These are phyloP conservation scores for Gallinago undulata DNA, from an alignment of 2,113 vertebrate genomes.

Conservation along the genomic window DNA sequence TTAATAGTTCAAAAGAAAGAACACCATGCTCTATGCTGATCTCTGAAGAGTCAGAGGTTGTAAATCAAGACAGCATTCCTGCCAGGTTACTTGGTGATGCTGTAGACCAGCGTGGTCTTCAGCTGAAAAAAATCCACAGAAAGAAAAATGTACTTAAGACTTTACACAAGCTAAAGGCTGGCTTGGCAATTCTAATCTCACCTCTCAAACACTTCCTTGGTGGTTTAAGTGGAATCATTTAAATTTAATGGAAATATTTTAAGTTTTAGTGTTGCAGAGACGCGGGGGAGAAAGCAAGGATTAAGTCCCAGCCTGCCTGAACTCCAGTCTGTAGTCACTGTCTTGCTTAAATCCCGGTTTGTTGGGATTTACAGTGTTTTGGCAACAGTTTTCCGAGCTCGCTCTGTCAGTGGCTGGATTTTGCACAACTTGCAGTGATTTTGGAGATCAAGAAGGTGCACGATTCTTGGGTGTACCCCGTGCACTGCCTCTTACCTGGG, in stretches of 20 bases:
- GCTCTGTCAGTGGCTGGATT: background rate
- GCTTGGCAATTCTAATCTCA: background rate
- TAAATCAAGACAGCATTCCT: background rate
- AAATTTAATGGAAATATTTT: background rate
- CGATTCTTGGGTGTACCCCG: background rate
- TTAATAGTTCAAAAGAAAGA: background rate
- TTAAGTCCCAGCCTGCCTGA: background rate
- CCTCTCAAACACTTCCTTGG: background rate
- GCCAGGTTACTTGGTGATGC: background rate
- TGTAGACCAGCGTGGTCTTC: background rate
- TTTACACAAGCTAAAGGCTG: background rate
- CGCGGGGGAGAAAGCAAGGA: background rate
- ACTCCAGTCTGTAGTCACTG: background rate
- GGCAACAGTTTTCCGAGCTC: background rate
- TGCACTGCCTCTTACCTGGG: background rate
- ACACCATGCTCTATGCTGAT: fast-evolving
- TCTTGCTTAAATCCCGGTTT: background rate
- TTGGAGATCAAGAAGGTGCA: background rate
- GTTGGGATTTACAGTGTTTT: background rate
- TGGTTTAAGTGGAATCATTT: background rate
- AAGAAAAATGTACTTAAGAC: background rate
- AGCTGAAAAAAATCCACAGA: background rate
- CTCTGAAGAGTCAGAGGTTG: background rate
- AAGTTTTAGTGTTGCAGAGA: background rate
- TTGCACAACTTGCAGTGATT: background rate